Conservation (phyloP, 2,888 invertebrate genomes). For the Allygus modestus region DNA sequence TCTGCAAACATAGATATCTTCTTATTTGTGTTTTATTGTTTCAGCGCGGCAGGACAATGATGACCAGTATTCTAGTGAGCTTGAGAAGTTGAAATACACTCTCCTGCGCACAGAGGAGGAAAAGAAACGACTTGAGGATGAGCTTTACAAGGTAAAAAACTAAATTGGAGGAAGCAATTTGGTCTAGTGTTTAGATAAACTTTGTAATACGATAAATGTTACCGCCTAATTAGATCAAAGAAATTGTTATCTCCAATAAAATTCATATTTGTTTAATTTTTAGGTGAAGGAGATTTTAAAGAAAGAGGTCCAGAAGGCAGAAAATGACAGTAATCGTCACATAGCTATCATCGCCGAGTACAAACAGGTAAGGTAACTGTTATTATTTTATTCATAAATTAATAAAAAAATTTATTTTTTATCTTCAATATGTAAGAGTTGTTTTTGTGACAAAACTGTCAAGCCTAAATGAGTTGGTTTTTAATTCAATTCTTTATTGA, state of each 20-base stretch:
- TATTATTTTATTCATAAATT: slow-evolving; percentile 26
- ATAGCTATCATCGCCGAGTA: slow-evolving; percentile 93
- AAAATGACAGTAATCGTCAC: slow-evolving; percentile 85
- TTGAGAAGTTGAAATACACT: slow-evolving; percentile 77
- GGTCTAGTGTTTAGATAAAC: no score
- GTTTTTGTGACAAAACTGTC: background rate
- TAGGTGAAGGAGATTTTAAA: slow-evolving; percentile 88
- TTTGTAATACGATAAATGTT: no score
- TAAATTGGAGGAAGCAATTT: background rate
- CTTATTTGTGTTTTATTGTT: slow-evolving; percentile 68
- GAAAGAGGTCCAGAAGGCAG: slow-evolving; percentile 85
- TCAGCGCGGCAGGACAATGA: slow-evolving; percentile 80
- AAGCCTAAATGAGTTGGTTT: no score
- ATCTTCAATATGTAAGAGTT: no score
- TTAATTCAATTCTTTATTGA: no score
- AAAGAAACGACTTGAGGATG: slow-evolving; percentile 83
- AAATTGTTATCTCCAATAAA: no score
- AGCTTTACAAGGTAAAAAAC: slow-evolving; percentile 77
- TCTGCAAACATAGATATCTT: no score
- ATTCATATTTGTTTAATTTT: slow-evolving; percentile 60
- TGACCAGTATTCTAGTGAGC: slow-evolving; percentile 78
- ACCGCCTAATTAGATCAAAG: no score
- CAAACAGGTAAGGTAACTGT: slow-evolving; percentile 80
- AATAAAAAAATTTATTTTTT: background rate
- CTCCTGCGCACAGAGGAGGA: slow-evolving; percentile 86